Conservation (phyloP, 2,797 vertebrate genomes). For the Melanotaenia boesemani region DNA sequence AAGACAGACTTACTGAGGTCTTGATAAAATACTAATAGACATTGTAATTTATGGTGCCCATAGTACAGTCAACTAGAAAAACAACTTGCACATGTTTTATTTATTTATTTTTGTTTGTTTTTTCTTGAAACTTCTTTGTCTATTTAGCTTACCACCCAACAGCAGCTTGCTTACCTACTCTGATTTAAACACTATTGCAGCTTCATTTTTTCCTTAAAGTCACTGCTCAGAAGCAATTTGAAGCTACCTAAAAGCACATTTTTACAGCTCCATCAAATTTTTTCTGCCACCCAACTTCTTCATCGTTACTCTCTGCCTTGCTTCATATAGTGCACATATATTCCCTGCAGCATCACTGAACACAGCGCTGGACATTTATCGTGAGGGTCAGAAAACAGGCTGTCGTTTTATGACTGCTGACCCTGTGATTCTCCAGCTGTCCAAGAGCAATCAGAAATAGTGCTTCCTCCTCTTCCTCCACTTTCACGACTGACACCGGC, state of each 20-base stretch:
- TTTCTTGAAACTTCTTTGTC: conserved; percentile 11
- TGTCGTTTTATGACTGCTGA: conserved; percentile 23
- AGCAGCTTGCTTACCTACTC: conserved; percentile 13
- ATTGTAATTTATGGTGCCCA: conserved; percentile 32
- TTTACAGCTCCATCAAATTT: conserved; percentile 28
- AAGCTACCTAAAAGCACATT: background rate
- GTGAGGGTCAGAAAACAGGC: conserved; percentile 18
- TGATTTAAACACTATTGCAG: conserved; percentile 30
- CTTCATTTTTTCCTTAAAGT: conserved; percentile 22
- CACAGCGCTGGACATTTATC: conserved; percentile 21
- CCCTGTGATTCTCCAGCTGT: conserved; percentile 20
- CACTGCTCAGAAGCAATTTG: conserved; percentile 26
- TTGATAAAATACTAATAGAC: conserved; percentile 27
- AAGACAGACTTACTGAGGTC: conserved; percentile 3
- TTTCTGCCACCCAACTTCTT: conserved; percentile 11
- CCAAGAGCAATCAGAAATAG: conserved; percentile 15
- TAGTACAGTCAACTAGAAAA: conserved; percentile 39
- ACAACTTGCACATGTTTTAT: conserved; percentile 19
- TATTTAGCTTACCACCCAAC: conserved; percentile 31
- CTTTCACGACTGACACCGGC: background rate
- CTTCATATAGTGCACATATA: background rate
- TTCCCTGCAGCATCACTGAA: conserved; percentile 16
- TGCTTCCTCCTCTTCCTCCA: background rate
- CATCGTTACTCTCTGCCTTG: conserved; percentile 10
- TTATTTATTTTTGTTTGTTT: background rate